phyloP scores from a whole-genome alignment of 2,797 vertebrate genomes.

The Catamblyrhynchus diadema region DNA sequence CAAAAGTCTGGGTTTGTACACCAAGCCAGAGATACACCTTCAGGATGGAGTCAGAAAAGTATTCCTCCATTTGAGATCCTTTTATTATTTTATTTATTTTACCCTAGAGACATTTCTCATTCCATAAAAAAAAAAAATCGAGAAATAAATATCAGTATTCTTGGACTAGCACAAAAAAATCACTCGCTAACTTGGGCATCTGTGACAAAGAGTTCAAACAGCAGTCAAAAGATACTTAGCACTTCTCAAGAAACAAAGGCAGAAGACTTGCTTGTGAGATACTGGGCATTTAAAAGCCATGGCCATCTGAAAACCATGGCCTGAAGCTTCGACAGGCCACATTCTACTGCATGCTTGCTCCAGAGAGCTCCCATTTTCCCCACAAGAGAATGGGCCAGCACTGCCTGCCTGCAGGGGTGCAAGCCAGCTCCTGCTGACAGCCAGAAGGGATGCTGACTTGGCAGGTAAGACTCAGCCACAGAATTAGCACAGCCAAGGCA shows the following conservation, averaged over 20 bases:
- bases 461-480: background rate
- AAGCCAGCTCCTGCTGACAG: background rate
- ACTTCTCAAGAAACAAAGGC: background rate
- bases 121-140: background rate
- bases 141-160: background rate
- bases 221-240: background rate
- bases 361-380: background rate
- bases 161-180: background rate
- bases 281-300: background rate
- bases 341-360: background rate
- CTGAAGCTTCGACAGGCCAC: background rate
- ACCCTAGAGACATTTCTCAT: background rate
- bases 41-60: background rate
- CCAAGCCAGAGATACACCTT: background rate
- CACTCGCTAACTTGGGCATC: rapidly evolving
- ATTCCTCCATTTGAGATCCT: background rate
- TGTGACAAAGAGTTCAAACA: background rate
- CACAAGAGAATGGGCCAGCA: background rate
- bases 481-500: background rate
- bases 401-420: background rate
- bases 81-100: background rate
- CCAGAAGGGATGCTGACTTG: background rate
- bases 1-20: background rate
- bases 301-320: background rate
- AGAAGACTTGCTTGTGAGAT: background rate